Evolutionary conservation across 2,888 invertebrate genomes (phyloP).

Genomic region (Drosophila maculinotata): DNA sequence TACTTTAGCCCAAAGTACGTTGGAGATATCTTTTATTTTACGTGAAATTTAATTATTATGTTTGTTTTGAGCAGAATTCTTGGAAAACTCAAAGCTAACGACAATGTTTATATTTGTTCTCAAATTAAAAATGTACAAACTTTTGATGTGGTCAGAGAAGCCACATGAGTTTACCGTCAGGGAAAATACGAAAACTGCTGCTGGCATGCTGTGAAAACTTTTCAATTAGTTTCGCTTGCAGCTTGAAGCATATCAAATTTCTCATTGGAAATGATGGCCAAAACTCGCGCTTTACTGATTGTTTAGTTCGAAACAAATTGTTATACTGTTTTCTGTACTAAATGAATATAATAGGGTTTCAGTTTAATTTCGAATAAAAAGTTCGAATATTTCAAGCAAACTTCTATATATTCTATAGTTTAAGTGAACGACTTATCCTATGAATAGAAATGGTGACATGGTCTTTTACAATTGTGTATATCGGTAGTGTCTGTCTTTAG

Average conservation of each 20-base stretch:
- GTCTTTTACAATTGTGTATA: slow-evolving; percentile 15
- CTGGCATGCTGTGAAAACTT: slow-evolving; percentile 10
- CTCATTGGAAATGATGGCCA: not conserved
- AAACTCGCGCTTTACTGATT: no score
- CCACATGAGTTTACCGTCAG: not conserved
- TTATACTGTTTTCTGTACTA: no score
- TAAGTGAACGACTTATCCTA: no score
- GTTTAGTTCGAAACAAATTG: no score
- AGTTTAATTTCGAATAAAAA: no score
- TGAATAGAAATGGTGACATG: slow-evolving; percentile 6
- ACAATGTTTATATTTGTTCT: not conserved
- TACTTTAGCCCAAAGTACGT: not conserved
- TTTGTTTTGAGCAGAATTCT: not conserved
- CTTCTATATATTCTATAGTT: no score
- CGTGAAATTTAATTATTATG: no score
- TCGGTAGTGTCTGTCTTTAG: slow-evolving; percentile 32
- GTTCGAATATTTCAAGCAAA: no score
- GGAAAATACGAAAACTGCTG: slow-evolving; percentile 1
- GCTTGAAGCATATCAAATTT: not conserved
- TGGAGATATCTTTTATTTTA: not conserved
- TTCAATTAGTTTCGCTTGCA: slow-evolving; percentile 17
- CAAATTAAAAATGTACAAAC: slow-evolving; percentile 2
- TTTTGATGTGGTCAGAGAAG: slow-evolving; percentile 12
- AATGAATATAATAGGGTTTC: no score
- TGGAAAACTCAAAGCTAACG: not conserved